A percentile compares a stretch with the other conserved stretches of the same genome.
phyloP scores from a whole-genome alignment of 1,140 invertebrate genomes.

The Dendroctonus valens region DNA sequence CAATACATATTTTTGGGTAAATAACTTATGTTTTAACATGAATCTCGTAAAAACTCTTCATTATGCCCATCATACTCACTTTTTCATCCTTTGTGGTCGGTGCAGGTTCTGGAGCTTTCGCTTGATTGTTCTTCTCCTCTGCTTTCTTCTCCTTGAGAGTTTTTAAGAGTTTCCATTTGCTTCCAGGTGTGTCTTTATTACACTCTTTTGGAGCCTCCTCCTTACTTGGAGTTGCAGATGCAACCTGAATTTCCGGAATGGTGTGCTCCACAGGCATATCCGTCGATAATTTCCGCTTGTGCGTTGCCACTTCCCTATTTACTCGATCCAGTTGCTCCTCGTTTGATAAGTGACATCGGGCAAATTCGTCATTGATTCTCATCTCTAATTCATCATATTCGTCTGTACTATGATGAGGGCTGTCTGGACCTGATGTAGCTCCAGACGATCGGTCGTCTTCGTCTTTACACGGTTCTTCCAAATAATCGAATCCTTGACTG shows the following conservation, averaged over 20 bases:
- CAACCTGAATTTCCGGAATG: constrained; percentile 37
- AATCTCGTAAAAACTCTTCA: constrained; percentile 63
- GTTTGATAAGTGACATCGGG: constrained; percentile 48
- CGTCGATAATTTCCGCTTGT: not conserved
- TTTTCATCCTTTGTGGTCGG: constrained; percentile 55
- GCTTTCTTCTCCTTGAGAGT: constrained; percentile 85
- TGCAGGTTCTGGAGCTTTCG: constrained; percentile 59
- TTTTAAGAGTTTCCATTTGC: constrained; percentile 88
- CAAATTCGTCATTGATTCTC: constrained; percentile 44
- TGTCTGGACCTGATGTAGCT: constrained; percentile 84
- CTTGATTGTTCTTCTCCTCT: constrained; percentile 70
- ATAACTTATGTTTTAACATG: constrained; percentile 59
- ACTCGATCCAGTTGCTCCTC: constrained; percentile 47
- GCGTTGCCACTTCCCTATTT: constrained; percentile 31
- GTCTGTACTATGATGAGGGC: constrained; percentile 70
- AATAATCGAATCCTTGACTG: constrained; percentile 8
- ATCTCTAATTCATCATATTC: constrained; percentile 62
- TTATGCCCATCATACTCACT: constrained; percentile 59
- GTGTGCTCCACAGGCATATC: constrained; percentile 37
- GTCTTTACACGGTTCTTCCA: constrained; percentile 46
- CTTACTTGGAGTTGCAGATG: constrained; percentile 52
- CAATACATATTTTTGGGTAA: not conserved
- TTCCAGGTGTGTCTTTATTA: constrained; percentile 56
- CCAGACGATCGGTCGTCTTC: constrained; percentile 67
- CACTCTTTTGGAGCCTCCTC: constrained; percentile 50